These are phyloP conservation scores for Mantis religiosa DNA, from an alignment of 2,888 invertebrate species.

Conservation along the genomic window DNA sequence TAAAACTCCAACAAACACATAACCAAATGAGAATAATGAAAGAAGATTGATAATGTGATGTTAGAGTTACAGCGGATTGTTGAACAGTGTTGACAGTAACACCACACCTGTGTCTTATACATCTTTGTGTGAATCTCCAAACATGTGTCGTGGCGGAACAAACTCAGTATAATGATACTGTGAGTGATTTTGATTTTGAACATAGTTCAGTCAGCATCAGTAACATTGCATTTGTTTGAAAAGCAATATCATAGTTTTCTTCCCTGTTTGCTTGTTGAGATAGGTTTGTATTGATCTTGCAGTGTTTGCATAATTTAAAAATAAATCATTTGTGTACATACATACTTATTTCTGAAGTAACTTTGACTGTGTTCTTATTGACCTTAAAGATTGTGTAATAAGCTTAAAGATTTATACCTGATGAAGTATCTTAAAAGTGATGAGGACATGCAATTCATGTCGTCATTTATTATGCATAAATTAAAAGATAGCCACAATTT, in stretches of 20 bases:
- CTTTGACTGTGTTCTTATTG: not conserved
- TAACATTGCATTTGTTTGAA: slow-evolving; percentile 33
- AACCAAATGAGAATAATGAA: slow-evolving; percentile 7
- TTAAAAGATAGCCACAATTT: not conserved
- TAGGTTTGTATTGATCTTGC: slow-evolving; percentile 50
- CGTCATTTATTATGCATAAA: not conserved
- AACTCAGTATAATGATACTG: slow-evolving; percentile 2
- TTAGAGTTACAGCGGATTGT: slow-evolving; percentile 30
- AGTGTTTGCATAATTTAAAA: slow-evolving; percentile 51
- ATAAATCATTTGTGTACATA: slow-evolving; percentile 51
- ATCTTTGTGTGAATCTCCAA: slow-evolving; percentile 26
- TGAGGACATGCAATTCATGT: not conserved
- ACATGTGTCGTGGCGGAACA: slow-evolving; percentile 16
- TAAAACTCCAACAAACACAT: not conserved
- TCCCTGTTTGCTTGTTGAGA: slow-evolving; percentile 49
- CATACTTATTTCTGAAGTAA: not conserved
- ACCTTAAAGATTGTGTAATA: not conserved
- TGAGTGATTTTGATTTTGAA: slow-evolving; percentile 38
- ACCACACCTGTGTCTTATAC: slow-evolving; percentile 33
- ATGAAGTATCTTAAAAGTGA: not conserved
- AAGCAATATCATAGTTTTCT: slow-evolving; percentile 46
- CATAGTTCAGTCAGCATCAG: slow-evolving; percentile 42
- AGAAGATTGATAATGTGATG: slow-evolving; percentile 23
- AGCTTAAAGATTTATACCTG: not conserved
- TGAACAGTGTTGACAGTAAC: slow-evolving; percentile 30